Conservation (phyloP, 2,888 invertebrate genomes). For the Crioceris asparagi region DNA sequence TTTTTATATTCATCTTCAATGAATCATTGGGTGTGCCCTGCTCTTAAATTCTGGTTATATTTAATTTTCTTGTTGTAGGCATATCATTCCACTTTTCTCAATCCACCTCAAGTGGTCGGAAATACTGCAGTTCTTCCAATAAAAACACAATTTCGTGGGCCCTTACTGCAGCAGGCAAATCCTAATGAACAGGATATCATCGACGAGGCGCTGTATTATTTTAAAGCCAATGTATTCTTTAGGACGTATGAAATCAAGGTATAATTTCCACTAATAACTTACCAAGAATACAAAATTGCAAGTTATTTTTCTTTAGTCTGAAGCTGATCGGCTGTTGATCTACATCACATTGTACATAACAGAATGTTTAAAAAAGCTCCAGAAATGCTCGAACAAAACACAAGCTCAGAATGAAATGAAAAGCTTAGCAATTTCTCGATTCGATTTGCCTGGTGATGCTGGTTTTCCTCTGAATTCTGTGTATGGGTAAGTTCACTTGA, state of each 20-base stretch:
- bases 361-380: conserved; percentile 90
- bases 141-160: conserved; percentile 83
- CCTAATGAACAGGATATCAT: conserved; percentile 71
- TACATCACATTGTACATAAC: conserved; percentile 96
- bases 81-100: conserved; percentile 85
- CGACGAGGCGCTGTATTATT: conserved; percentile 94
- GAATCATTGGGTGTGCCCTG: too few species aligned
- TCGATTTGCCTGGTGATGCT: conserved; percentile 92
- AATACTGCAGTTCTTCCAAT: conserved; percentile 91
- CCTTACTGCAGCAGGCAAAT: conserved; percentile 63
- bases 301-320: conserved; percentile 56
- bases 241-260: conserved; percentile 98
- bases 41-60: background rate
- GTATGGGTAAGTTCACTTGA: conserved; percentile 16
- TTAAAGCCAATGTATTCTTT: conserved; percentile 99
- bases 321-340: conserved; percentile 92
- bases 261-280: too few species aligned
- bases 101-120: conserved; percentile 64
- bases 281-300: too few species aligned
- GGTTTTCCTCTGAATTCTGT: conserved; percentile 60
- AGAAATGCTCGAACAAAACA: conserved; percentile 79
- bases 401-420: conserved; percentile 95
- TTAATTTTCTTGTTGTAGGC: conserved; percentile 51
- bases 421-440: conserved; percentile 84
- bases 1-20: background rate